A percentile compares a stretch with the other conserved stretches of the same genome.
These are phyloP conservation scores for Rhinogobius similis DNA, from an alignment of 2,113 vertebrate genomes.

Conservation along the genomic window DNA sequence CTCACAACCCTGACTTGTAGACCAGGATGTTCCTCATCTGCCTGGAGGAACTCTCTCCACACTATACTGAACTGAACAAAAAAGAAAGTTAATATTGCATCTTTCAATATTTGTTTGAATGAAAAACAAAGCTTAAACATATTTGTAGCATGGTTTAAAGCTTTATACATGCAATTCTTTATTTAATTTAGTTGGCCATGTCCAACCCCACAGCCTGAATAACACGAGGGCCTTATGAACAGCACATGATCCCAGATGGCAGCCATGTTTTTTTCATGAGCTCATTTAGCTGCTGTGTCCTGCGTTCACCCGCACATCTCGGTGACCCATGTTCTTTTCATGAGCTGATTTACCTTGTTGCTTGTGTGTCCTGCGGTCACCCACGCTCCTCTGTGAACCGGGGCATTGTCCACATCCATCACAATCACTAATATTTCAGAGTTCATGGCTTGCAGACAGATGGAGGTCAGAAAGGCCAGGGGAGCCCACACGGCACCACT, in stretches of 20 bases:
- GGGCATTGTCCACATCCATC: neutral
- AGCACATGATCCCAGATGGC: neutral
- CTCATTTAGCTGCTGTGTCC: neutral
- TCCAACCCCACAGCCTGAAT: neutral
- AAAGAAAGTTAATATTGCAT: no score
- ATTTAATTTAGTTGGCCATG: neutral
- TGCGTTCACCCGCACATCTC: neutral
- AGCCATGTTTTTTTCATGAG: neutral
- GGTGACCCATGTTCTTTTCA: neutral
- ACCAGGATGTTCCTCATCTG: no score
- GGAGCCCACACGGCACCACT: constrained; percentile 4
- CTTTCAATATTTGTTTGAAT: no score
- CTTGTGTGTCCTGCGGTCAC: neutral
- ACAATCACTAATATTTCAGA: neutral
- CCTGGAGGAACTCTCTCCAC: no score
- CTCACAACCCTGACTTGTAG: no score
- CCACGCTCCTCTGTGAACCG: neutral
- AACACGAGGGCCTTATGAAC: neutral
- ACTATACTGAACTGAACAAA: no score
- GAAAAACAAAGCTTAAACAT: no score
- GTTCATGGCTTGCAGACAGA: neutral
- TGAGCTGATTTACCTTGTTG: neutral
- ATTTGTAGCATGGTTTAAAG: no score
- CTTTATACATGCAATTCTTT: no score
- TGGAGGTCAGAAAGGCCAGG: constrained; percentile 2